Evolutionary conservation across 2,797 vertebrate genomes (phyloP).

Genomic region (Muscicapa striata): DNA sequence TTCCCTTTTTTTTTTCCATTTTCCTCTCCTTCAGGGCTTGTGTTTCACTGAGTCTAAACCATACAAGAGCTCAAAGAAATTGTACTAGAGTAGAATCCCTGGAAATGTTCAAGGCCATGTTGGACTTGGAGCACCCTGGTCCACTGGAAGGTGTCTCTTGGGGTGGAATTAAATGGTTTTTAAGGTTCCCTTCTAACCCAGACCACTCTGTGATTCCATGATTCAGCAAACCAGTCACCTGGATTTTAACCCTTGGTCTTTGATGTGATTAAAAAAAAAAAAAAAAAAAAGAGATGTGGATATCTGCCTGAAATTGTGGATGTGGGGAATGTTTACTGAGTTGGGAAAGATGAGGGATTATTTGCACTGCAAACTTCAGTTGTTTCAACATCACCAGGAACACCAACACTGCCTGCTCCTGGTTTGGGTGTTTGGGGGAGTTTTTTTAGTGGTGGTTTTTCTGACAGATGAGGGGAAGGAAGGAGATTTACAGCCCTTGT

Average conservation of each 20-base stretch:
- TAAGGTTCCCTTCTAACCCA: neutral
- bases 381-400: neutral
- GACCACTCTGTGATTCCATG: neutral
- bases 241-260: constrained; percentile 15
- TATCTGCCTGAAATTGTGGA: neutral
- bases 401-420: neutral
- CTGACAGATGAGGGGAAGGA: neutral
- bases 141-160: neutral
- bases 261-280: neutral
- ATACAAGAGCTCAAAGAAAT: neutral
- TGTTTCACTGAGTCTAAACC: neutral
- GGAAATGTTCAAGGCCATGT: neutral
- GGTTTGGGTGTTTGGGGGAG: neutral
- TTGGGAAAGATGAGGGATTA: constrained; percentile 43
- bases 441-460: neutral
- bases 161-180: neutral
- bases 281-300: neutral
- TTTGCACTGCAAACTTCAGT: constrained; percentile 30
- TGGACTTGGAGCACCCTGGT: neutral
- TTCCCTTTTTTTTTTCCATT: neutral
- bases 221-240: neutral
- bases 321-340: constrained; percentile 16
- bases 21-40: neutral
- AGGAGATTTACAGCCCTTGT: neutral
- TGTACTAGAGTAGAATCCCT: neutral